Conservation (phyloP, 2,113 vertebrate species). For the Oryzias celebensis region DNA sequence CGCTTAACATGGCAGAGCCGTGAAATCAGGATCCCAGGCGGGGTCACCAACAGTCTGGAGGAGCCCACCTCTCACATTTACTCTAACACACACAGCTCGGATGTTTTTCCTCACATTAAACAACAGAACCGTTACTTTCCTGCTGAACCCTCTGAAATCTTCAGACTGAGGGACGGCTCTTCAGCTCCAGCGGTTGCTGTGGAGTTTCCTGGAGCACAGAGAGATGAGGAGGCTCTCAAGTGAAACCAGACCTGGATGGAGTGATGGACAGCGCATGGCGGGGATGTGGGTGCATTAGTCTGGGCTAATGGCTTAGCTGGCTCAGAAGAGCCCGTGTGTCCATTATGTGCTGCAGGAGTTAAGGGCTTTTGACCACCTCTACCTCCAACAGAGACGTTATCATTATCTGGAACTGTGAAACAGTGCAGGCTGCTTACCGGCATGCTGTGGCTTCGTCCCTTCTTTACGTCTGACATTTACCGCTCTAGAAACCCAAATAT, state of each 20-base stretch:
- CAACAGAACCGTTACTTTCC: too few species aligned
- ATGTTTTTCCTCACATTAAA: too few species aligned
- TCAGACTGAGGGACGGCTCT: not conserved
- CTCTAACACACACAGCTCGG: conserved; percentile 15
- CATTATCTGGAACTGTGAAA: conserved; percentile 3
- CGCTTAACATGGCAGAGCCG: conserved; percentile 62
- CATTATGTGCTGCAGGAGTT: conserved; percentile 60
- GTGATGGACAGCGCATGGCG: conserved; percentile 54
- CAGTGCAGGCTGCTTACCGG: conserved; percentile 5
- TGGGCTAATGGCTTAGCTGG: conserved; percentile 70
- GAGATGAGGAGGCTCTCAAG: conserved; percentile 43
- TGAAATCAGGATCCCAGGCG: conserved; percentile 70
- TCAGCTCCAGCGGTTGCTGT: conserved; percentile 35
- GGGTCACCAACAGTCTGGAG: conserved; percentile 66
- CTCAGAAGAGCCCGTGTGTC: conserved; percentile 57
- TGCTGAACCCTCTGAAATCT: too few species aligned
- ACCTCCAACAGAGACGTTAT: conserved; percentile 22
- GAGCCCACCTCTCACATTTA: conserved; percentile 53
- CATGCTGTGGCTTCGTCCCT: not conserved
- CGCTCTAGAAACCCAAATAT: too few species aligned
- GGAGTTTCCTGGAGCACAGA: conserved; percentile 26
- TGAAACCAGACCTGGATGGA: conserved; percentile 66
- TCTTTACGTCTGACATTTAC: not conserved
- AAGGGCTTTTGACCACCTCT: conserved; percentile 27
- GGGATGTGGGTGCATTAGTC: conserved; percentile 59